phyloP scores from a whole-genome alignment of 2,113 vertebrate species.

The Calypte anna region DNA sequence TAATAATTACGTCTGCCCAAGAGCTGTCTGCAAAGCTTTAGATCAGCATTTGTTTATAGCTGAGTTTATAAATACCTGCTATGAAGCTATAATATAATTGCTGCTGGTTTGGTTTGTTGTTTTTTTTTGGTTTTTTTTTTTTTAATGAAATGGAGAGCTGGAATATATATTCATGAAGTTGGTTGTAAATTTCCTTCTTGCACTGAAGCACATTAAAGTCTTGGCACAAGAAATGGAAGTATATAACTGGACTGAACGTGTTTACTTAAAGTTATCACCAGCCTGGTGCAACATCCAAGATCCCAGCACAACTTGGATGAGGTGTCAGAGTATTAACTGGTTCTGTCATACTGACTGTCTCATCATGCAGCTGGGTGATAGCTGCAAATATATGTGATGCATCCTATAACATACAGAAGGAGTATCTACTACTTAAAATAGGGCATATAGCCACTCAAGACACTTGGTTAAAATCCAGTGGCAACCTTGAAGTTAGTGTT shows the following conservation, averaged over 20 bases:
- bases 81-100: conserved; percentile 18
- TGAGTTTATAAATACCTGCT: conserved; percentile 25
- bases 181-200: conserved; percentile 52
- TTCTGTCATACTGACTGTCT: not conserved
- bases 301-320: not conserved
- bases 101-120: conserved; percentile 14
- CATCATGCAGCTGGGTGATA: not conserved
- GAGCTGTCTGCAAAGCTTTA: conserved; percentile 35
- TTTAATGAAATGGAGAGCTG: conserved; percentile 31
- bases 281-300: not conserved
- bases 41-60: conserved; percentile 19
- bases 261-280: not conserved
- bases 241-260: conserved; percentile 35
- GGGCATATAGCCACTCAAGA: not conserved
- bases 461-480: not conserved
- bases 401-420: not conserved
- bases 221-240: conserved; percentile 32
- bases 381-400: not conserved
- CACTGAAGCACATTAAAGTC: conserved; percentile 63
- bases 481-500: not conserved
- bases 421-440: not conserved
- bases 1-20: not conserved
- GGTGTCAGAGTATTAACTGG: not conserved
- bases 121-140: not conserved
- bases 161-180: not conserved